Conservation (phyloP, 2,888 invertebrate genomes). For the Lasioglossum villosulum region DNA sequence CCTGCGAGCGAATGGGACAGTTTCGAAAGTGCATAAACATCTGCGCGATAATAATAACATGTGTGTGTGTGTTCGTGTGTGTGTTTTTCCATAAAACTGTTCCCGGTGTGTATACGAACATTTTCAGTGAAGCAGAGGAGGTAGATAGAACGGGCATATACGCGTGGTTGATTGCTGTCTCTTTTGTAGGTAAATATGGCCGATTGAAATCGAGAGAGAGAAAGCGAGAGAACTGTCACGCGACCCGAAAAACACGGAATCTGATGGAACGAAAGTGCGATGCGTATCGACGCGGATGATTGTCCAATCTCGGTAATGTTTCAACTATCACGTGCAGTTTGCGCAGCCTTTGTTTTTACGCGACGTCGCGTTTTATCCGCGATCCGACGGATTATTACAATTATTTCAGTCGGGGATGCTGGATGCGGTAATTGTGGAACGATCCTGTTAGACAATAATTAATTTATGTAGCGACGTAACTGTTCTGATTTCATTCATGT, state of each 20-base stretch:
- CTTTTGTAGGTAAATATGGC: not conserved
- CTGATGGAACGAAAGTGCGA: not conserved
- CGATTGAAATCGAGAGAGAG: not conserved
- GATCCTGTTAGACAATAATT: not conserved
- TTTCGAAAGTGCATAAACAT: constrained; percentile 16
- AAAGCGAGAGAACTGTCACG: not conserved
- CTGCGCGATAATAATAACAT: not conserved
- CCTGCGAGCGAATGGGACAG: not conserved
- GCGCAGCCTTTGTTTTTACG: not conserved
- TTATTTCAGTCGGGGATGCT: not conserved
- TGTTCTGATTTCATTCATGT: not conserved
- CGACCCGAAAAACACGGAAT: not conserved
- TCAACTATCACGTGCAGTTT: not conserved
- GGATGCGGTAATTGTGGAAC: too few species aligned
- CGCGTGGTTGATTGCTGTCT: not conserved
- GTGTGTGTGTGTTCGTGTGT: too few species aligned
- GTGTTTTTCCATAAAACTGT: too few species aligned
- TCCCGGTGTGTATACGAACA: not conserved
- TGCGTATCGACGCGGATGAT: not conserved
- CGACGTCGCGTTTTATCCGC: not conserved
- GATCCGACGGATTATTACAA: not conserved
- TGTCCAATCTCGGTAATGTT: constrained; percentile 1
- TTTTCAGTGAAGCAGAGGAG: not conserved
- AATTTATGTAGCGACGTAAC: not conserved
- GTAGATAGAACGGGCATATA: not conserved